A percentile compares a stretch with the other conserved stretches of the same genome.
These are phyloP conservation scores for Edolisoma coerulescens DNA, from an alignment of 2,113 vertebrate genomes.

Conservation along the genomic window DNA sequence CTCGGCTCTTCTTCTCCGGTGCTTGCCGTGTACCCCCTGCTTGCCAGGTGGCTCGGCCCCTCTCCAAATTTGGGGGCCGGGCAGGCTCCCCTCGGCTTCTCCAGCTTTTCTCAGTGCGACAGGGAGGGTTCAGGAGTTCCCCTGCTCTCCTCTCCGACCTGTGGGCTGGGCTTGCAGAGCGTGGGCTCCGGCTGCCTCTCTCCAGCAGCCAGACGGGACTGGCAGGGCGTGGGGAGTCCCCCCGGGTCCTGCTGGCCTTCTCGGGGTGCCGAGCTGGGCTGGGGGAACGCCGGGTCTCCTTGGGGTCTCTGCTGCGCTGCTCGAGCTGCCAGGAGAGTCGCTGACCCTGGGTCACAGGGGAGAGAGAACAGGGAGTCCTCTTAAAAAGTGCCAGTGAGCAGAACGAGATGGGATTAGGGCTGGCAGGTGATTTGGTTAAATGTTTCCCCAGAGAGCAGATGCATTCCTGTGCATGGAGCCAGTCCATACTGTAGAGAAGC, in stretches of 20 bases:
- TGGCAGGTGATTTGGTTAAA: not conserved
- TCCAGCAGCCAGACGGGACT: not conserved
- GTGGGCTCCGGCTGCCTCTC: not conserved
- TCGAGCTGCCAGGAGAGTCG: constrained; percentile 12
- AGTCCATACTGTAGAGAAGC: not conserved
- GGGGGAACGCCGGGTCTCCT: not conserved
- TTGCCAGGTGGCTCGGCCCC: not conserved
- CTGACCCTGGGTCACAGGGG: constrained; percentile 35
- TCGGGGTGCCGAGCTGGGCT: constrained; percentile 1
- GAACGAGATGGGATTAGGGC: not conserved
- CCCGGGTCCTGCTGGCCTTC: not conserved
- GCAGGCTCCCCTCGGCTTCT: not conserved
- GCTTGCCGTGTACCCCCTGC: not conserved
- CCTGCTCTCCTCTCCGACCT: not conserved
- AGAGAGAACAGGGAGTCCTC: not conserved
- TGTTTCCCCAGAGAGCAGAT: not conserved
- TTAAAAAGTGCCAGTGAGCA: not conserved
- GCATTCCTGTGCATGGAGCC: not conserved
- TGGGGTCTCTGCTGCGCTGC: not conserved
- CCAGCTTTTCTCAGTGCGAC: not conserved
- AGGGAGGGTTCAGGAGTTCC: not conserved
- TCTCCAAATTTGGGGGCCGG: fast-evolving
- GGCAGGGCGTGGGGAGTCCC: not conserved
- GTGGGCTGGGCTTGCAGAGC: not conserved
- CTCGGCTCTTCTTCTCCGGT: not conserved